Conservation (phyloP, 2,888 invertebrate genomes). For the Athalia circularis region DNA sequence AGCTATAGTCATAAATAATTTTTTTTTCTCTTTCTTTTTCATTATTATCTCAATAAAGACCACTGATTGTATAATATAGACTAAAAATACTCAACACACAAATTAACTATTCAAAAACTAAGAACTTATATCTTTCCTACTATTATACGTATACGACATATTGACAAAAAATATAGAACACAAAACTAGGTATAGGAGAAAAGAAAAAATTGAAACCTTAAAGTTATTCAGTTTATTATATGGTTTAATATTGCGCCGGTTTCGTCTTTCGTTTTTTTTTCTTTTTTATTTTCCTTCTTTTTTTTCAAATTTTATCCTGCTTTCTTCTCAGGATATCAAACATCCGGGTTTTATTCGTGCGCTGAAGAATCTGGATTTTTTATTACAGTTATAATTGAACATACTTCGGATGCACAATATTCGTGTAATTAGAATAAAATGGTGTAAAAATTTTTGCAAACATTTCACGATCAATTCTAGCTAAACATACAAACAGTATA, state of each 20-base stretch:
- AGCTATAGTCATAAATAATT: background rate
- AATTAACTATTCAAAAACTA: background rate
- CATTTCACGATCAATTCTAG: slow-evolving; percentile 42
- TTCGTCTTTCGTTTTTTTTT: background rate
- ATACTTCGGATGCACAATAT: slow-evolving; percentile 21
- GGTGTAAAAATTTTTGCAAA: slow-evolving; percentile 45
- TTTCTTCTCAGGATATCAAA: background rate
- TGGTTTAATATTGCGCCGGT: slow-evolving; percentile 12
- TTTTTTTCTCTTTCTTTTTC: no score
- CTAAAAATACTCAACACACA: background rate
- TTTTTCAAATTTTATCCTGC: background rate
- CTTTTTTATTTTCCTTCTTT: background rate
- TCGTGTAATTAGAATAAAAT: slow-evolving; percentile 41
- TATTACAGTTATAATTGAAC: slow-evolving; percentile 12
- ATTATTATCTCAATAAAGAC: no score
- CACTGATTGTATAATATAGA: background rate
- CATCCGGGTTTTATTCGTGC: background rate
- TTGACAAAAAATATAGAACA: slow-evolving; percentile 9
- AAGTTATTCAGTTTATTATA: background rate
- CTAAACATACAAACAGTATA: slow-evolving; percentile 30
- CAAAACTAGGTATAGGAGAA: slow-evolving; percentile 17
- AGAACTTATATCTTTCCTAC: background rate
- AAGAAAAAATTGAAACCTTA: slow-evolving; percentile 12
- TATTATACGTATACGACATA: slow-evolving; percentile 13
- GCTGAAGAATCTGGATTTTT: background rate